These are phyloP conservation scores for Nomada flava DNA, from an alignment of 2,888 invertebrate genomes.

Conservation along the genomic window DNA sequence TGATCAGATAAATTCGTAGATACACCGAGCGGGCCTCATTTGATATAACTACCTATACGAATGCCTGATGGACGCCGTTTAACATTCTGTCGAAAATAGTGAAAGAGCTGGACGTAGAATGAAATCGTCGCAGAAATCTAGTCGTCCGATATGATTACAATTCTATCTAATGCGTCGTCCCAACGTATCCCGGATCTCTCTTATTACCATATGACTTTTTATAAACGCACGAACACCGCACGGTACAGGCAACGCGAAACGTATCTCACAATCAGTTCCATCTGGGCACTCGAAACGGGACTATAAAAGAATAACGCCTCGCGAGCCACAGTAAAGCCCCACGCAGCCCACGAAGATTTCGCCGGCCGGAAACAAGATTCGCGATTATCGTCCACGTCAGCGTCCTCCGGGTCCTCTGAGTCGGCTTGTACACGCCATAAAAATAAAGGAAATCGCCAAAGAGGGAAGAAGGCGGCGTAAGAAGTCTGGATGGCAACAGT, in stretches of 20 bases:
- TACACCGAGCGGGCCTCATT: constrained; percentile 46
- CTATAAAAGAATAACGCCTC: constrained; percentile 33
- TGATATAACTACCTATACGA: constrained; percentile 49
- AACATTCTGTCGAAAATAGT: neutral
- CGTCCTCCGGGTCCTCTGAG: constrained; percentile 24
- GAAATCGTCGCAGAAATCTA: too few relatives aligned
- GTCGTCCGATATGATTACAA: neutral
- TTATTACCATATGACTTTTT: neutral
- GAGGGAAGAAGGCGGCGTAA: constrained; percentile 2
- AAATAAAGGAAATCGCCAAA: constrained; percentile 40
- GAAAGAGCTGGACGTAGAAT: neutral
- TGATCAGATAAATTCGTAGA: constrained; percentile 59
- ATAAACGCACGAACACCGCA: neutral
- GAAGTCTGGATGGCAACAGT: constrained; percentile 33
- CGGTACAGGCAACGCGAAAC: neutral
- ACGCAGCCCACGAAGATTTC: constrained; percentile 12
- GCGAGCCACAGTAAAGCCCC: constrained; percentile 5
- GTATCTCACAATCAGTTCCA: neutral
- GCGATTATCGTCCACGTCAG: constrained; percentile 59
- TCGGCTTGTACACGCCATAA: constrained; percentile 52
- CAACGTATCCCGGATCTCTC: neutral
- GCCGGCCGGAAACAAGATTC: constrained; percentile 10
- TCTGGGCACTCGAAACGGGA: neutral
- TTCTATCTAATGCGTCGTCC: neutral
- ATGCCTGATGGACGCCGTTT: constrained; percentile 12